phyloP scores from a whole-genome alignment of 2,113 vertebrate species.

The Periophthalmodon schlosseri region DNA sequence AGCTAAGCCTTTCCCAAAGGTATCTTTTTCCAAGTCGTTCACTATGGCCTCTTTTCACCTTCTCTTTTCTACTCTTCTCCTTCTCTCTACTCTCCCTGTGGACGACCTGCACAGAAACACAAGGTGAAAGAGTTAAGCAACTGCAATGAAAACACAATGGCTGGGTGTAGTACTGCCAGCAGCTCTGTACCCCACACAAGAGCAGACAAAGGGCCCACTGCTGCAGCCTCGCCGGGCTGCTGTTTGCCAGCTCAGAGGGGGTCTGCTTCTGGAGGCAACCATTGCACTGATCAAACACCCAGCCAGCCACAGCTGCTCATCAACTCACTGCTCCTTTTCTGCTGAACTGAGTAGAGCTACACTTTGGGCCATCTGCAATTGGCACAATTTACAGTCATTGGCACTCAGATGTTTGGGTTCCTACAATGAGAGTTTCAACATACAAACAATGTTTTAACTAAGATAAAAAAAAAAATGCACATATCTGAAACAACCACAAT shows the following conservation, averaged over 20 bases:
- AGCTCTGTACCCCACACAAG: constrained; percentile 16
- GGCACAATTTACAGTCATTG: constrained; percentile 36
- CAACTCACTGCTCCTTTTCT: constrained; percentile 35
- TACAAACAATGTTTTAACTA: constrained; percentile 34
- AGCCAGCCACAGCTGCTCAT: constrained; percentile 42
- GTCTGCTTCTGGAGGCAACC: constrained; percentile 6
- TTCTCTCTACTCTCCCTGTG: constrained; percentile 13
- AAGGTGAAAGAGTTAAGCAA: constrained; percentile 20
- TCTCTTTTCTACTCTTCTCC: constrained; percentile 1
- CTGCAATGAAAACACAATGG: constrained; percentile 22
- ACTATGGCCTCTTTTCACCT: not conserved
- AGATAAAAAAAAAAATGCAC: constrained; percentile 22
- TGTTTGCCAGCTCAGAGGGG: constrained; percentile 41
- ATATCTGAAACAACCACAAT: constrained; percentile 30
- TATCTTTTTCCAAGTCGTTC: not conserved
- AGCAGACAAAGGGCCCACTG: constrained; percentile 40
- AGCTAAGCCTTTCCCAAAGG: not conserved
- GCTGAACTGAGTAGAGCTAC: constrained; percentile 26
- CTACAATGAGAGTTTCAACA: not conserved
- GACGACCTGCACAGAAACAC: constrained; percentile 30
- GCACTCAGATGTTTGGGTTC: constrained; percentile 9
- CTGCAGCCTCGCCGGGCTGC: constrained; percentile 1
- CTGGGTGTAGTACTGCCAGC: constrained; percentile 27
- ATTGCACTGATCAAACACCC: constrained; percentile 39
- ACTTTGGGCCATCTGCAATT: constrained; percentile 41